A percentile compares a stretch with the other conserved stretches of the same genome.
These are phyloP conservation scores for Pteropus rufus DNA, from an alignment of 2,797 vertebrate genomes.

Conservation along the genomic window DNA sequence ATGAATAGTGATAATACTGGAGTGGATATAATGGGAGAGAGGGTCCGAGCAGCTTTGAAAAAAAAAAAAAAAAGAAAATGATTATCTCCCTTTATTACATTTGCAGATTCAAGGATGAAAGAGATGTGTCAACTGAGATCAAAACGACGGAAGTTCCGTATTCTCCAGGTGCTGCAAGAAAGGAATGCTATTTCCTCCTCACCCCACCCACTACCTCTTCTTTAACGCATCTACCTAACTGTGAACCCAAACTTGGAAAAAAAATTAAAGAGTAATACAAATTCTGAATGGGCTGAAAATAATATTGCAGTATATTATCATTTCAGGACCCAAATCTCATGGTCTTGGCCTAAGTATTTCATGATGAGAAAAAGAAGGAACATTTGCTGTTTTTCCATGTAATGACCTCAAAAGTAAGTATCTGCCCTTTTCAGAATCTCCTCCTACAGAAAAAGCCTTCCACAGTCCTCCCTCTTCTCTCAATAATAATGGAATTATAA, in stretches of 20 bases:
- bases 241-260: constrained; percentile 31
- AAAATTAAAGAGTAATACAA: neutral
- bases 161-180: neutral
- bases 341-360: neutral
- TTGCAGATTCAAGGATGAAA: neutral
- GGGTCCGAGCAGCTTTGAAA: neutral
- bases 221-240: neutral
- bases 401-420: neutral
- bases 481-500: neutral
- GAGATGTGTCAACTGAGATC: neutral
- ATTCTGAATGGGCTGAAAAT: constrained; percentile 5
- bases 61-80: neutral
- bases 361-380: neutral
- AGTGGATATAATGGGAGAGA: neutral
- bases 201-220: neutral
- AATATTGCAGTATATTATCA: neutral
- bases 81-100: neutral
- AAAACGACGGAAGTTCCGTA: neutral
- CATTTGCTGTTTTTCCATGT: neutral
- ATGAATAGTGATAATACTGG: neutral
- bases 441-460: neutral
- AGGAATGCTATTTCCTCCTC: neutral
- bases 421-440: neutral
- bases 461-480: neutral
- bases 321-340: neutral